Evolutionary conservation across 2,888 invertebrate species (phyloP).

Genomic region (Bhutanitis thaidina): DNA sequence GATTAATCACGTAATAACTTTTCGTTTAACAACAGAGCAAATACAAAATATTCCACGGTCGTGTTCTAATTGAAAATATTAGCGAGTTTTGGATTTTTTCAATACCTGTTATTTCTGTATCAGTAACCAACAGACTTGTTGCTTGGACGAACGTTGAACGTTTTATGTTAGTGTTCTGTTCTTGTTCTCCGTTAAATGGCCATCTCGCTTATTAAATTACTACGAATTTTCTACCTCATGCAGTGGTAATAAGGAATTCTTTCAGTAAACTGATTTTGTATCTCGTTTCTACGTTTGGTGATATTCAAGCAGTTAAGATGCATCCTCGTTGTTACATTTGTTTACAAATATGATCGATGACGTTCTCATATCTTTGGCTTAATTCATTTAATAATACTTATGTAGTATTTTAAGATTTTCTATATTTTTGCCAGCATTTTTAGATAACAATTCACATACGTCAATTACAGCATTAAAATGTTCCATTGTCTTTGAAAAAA

Average conservation of each 20-base stretch:
- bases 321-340: not conserved
- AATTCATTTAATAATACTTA: no score
- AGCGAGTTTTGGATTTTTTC: not conserved
- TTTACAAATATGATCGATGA: not conserved
- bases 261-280: not conserved
- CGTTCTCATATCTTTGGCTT: no score
- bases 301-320: not conserved
- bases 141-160: slow-evolving; percentile 2
- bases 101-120: not conserved
- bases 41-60: not conserved
- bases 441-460: no score
- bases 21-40: not conserved
- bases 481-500: no score
- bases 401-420: no score
- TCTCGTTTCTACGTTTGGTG: no score
- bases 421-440: no score
- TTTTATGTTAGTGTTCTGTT: slow-evolving; percentile 14
- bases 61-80: not conserved
- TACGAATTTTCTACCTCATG: not conserved
- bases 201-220: slow-evolving; percentile 5
- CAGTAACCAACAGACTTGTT: slow-evolving; percentile 1
- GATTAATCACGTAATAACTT: not conserved
- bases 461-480: no score
- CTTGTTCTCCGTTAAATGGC: slow-evolving; percentile 13
- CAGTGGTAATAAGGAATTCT: not conserved